A percentile compares a stretch with the other conserved stretches of the same genome.
Conservation (phyloP, 1,140 invertebrate species). For the Berghia stephanieae region DNA sequence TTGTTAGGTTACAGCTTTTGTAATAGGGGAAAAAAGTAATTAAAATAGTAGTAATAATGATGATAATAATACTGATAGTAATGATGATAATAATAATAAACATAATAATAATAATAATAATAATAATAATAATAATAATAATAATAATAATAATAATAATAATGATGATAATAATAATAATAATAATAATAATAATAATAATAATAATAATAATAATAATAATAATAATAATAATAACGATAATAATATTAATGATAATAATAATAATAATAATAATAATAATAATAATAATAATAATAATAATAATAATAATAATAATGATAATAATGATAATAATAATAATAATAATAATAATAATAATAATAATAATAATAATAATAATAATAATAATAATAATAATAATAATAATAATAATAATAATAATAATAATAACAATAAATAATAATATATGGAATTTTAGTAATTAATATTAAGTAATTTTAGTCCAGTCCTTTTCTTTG, state of each 20-base stretch:
- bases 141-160: background rate
- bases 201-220: background rate
- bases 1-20: too few relatives aligned
- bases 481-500: too few relatives aligned
- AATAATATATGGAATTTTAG: too few relatives aligned
- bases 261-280: background rate
- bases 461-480: too few relatives aligned
- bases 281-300: conserved; percentile 1
- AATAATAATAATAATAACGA: background rate
- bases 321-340: too few relatives aligned
- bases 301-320: too few relatives aligned
- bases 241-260: too few relatives aligned
- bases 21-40: too few relatives aligned
- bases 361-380: background rate
- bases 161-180: background rate
- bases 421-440: too few relatives aligned
- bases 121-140: background rate
- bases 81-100: too few relatives aligned
- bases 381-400: background rate
- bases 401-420: background rate
- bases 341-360: background rate
- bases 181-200: background rate
- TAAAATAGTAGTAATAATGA: too few relatives aligned
- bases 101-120: background rate
- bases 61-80: too few relatives aligned